Base-by-base conservation (phyloP, 2,888 invertebrate genomes). In the Lasioglossum pauxillum region DNA sequence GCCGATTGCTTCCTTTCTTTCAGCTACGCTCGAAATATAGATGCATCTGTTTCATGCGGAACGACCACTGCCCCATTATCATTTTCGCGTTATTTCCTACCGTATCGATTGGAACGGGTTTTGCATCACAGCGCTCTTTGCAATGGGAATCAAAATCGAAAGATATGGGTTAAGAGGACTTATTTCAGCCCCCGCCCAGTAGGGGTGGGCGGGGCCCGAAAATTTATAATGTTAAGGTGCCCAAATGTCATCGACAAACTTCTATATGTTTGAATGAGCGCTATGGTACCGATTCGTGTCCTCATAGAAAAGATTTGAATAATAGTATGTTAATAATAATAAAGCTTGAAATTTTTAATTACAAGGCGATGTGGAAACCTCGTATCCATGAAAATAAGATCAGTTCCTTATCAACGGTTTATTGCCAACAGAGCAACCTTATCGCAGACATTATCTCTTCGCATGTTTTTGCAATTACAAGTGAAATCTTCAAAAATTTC, bases 71-170 rank as follows among this genome's bases (percentile, higher is more conserved):
- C 19, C 31, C 64, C 64, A 64, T 64, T 64, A 64, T 31, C 64
- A 64, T 64, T 35, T 64, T 64, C 31, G 19, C 31, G 64, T 31
- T 35, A 31, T 31, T 8, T 64, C 19, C 64, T 64, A 64, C 64
- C 31, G 64, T 64, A 64, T 64, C 64, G 64, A 64, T 64, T 19
- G 64, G 64, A 64, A 64, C 64, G 31, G 64, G 64, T 64, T 64
- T 8, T 64, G 35, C 64, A 19, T 19, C 64, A 3, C 31, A 19
- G 64, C 64, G 31, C 64, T 64, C 16, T 8, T 31, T 7, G 31
- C 64, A 31, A 64, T 64, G 64, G 31, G 31, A 64, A 31, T 64
- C 19, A 2, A 19, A 64, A 64, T 64, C 2, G 19, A 64, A 31
- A 31, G 19, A 19, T 31, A 64, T 60, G 53, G 53, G 53, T 8